Conservation (phyloP, 2,888 invertebrate genomes). For the Mythimna impura region DNA sequence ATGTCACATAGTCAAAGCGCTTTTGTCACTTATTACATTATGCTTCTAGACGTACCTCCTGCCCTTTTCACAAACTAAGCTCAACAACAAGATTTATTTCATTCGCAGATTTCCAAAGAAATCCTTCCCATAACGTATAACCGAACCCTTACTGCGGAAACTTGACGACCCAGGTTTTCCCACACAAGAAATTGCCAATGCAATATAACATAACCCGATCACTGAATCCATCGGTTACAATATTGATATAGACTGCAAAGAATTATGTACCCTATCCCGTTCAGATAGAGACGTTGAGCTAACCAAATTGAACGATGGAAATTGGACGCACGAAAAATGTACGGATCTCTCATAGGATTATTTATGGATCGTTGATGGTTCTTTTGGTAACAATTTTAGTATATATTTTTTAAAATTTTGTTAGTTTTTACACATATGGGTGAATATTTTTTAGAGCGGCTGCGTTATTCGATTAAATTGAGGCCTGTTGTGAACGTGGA, state of each 20-base stretch:
- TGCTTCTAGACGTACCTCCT: background rate
- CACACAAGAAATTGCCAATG: slow-evolving; percentile 61
- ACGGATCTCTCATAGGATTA: slow-evolving; percentile 56
- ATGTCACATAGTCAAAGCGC: background rate
- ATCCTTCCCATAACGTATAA: slow-evolving; percentile 31
- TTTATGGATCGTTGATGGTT: slow-evolving; percentile 51
- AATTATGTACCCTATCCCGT: slow-evolving; percentile 42
- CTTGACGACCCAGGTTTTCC: slow-evolving; percentile 39
- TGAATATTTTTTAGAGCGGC: slow-evolving; percentile 27
- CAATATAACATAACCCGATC: slow-evolving; percentile 58
- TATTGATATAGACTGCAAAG: slow-evolving; percentile 50
- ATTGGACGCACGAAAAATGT: slow-evolving; percentile 53
- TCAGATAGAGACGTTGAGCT: slow-evolving; percentile 35
- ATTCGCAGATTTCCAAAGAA: slow-evolving; percentile 12
- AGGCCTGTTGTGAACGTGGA: background rate
- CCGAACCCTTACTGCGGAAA: slow-evolving; percentile 22
- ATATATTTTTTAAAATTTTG: slow-evolving; percentile 37
- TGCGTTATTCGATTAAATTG: background rate
- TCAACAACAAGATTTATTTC: slow-evolving; percentile 26
- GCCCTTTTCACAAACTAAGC: background rate
- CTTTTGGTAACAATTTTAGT: slow-evolving; percentile 38
- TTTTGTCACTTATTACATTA: background rate
- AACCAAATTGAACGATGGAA: slow-evolving; percentile 39
- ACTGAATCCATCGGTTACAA: slow-evolving; percentile 51
- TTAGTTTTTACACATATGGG: slow-evolving; percentile 20